Evolutionary conservation across 2,113 vertebrate species (phyloP).

Genomic region (Spea bombifrons): DNA sequence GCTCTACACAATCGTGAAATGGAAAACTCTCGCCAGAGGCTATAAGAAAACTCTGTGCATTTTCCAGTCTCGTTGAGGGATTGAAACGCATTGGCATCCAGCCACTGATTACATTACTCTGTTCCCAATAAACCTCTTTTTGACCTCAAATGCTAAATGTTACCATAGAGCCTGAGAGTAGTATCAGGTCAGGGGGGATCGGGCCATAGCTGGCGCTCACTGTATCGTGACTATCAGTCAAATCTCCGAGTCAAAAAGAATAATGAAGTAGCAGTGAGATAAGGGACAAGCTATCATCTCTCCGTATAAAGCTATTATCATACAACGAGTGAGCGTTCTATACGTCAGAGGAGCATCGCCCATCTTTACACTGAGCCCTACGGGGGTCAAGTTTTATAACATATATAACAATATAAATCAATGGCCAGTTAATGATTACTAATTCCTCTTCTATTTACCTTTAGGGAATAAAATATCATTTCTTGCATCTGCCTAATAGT

Average conservation of each 20-base stretch:
- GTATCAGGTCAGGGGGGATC: not conserved
- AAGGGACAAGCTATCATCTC: not conserved
- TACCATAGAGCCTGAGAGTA: not conserved
- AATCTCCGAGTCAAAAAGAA: not conserved
- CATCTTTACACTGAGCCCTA: not conserved
- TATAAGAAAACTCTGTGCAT: constrained; percentile 21
- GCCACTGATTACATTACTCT: constrained; percentile 31
- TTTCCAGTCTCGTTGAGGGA: constrained; percentile 22
- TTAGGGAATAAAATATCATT: too few relatives aligned
- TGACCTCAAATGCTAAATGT: constrained; percentile 3
- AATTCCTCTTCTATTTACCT: too few relatives aligned
- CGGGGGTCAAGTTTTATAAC: too few relatives aligned
- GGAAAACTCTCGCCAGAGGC: constrained; percentile 43
- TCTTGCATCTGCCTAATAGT: too few relatives aligned
- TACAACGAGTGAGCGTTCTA: not conserved
- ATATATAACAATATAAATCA: too few relatives aligned
- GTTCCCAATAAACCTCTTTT: constrained; percentile 4
- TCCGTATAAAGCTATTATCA: not conserved
- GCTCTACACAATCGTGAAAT: constrained; percentile 41
- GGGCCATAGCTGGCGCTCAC: not conserved
- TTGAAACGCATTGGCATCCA: constrained; percentile 45
- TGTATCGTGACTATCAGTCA: not conserved
- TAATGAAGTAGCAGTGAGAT: not conserved
- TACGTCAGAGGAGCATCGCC: not conserved
- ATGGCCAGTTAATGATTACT: too few relatives aligned